Base-by-base conservation (phyloP, 1,140 invertebrate species). In the Trachymyrmex septentrionalis region DNA sequence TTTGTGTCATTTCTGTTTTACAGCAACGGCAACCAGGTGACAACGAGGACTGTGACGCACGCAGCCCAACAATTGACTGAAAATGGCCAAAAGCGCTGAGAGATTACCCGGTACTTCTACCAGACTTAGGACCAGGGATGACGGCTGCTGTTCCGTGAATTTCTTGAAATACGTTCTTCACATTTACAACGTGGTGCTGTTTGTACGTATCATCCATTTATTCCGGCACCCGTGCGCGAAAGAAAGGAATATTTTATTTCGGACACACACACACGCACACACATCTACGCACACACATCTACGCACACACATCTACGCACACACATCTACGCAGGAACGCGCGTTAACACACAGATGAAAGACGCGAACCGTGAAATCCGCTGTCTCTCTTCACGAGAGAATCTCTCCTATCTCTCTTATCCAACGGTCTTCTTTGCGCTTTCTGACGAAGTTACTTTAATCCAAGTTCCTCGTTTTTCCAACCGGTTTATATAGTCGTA, bases 161-260 rank as follows among this genome's bases (percentile, higher is more conserved):
- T 97, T 98, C 91, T 94, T 98, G 16, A 97, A 97, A 95, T 97
- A 97, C 91, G 97, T 97, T 86, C 96, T 98, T 50, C 97, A 97
- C 94, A 97, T 98, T 91, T 98, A 97, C 96, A 98, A 98, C 92
- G 96, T 97, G 61, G 96, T 98, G 64, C 97, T 97, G 91, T 96
- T 98, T 95, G 97, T 98, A 95, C 97, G 97, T 96, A 84, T 27
- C 34, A 55, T 57, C 21, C 30, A 85, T 78, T 78, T 84, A 61
- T 61, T 14, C 6, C n/a, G 12, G 19, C 19, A 21, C 12, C n/a
- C 55, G 16, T 21, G 55, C 57, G 38, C 24, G 24, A 61, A 12
- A 48, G 55, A 61, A 19, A 14, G 38, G n/a, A 14, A 61, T 82
- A 61, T 61, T 84, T 84, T 84, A 84, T 75, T 84, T 61, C 14